Base-by-base conservation (phyloP, 2,888 invertebrate genomes). In the Alloscopus bannaensis region DNA sequence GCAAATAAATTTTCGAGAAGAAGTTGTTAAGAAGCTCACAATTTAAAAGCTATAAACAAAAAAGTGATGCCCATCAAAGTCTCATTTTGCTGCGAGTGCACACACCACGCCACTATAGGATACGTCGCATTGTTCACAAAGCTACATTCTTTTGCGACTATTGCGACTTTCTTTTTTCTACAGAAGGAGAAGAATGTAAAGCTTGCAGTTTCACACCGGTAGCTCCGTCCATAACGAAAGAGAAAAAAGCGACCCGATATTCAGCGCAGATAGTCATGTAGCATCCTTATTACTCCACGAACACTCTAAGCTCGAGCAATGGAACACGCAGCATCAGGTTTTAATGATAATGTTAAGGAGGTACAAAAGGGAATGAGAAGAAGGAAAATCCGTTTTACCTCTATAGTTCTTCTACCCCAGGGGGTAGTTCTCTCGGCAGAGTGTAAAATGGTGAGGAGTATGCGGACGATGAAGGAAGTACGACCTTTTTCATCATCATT, bases 301-400 rank as follows among this genome's bases (percentile, higher is more conserved):
- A n/a, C n/a, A n/a, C n/a, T n/a, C n/a, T n/a, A n/a, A n/a, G n/a
- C n/a, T n/a, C n/a, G n/a, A n/a, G n/a, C n/a, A n/a, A n/a, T n/a
- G n/a, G n/a, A n/a, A 22, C 20, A 11, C 22, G 20, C 1, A 11
- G 50, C 50, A 26, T 55, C 59, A 26, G 40, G n/a, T 20, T 64
- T 60, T 36, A 60, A 40, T 40, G 22, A 22, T 55, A 26, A 70
- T 47, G 70, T 18, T 29, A 70, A 50, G 59, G 71, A 62, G 62
- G 36, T 71, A 60, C 64, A 62, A 52, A 26, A 72, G 28, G 31
- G 59, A 40, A 71, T 62, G 71, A 71, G 62, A 62, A 59, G 71
- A 52, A 66, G 66, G 72, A 64, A 64, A 72, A 52, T 72, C 55
- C 62, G 52, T 72, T 72, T 64, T 59, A 57, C 50, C 59, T 57